Evolutionary conservation across 2,888 invertebrate species (phyloP), one percentile per base, ranked within the genome.

Genomic region (Herminia tarsipennalis): DNA sequence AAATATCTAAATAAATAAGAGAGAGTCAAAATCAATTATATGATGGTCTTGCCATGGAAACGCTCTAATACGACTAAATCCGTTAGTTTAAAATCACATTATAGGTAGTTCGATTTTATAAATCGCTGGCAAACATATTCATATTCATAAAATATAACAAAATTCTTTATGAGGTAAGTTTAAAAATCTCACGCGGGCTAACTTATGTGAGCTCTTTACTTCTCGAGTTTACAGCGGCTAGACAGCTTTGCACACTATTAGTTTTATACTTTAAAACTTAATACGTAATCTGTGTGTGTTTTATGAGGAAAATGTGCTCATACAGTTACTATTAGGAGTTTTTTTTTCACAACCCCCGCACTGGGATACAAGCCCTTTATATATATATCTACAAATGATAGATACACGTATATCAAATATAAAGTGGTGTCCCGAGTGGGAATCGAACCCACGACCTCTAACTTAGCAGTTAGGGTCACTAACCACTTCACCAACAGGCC

Each of bases 81-180:
- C n/a, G n/a, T n/a, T n/a, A n/a, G n/a, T n/a, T n/a, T 8, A 0
- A 3, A 6, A 1, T 3, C 22, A 24, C 9, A 24, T 22, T 16
- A 14, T 38, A 47, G n/a, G 51, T 49, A 45, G 53, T 50, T 40
- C 66, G 14, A 8, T 10, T 67, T 70, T 73, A 76, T 76, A 75
- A 73, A 76, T 74, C 75, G 53, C 25, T 24, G 64, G 72, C 73
- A 78, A 76, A 73, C 68, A 72, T 66, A 73, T 81, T 77, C 75
- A 80, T 82, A 86, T 86, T 85, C 84, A 85, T 82, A 82, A 79
- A 79, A 66, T 70, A 76, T 76, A 73, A 78, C 77, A 73, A 76
- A 81, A 83, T 83, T 80, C 81, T 86, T 86, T 85, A 86, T 83
- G 79, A 81, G 70, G 66, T 78, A 87, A 87, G 77, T 88, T 88